Evolutionary conservation across 2,113 vertebrate species (phyloP), one percentile per base, ranked within the genome.

Genomic region (Poecilia latipinna): DNA sequence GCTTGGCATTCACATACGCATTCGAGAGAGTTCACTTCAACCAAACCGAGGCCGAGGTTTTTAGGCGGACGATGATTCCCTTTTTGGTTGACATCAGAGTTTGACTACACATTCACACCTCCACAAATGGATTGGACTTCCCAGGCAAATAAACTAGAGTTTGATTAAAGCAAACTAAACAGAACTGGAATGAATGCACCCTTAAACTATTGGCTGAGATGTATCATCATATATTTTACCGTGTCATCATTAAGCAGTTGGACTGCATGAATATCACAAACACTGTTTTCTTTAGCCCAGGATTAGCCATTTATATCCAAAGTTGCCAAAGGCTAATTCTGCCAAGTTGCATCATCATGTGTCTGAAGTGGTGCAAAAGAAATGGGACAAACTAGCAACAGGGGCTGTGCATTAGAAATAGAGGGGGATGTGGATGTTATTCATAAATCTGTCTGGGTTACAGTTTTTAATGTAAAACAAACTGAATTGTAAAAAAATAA

Each of bases 321-420:
- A 69, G 12, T 33, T 54, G 33, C 33, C n/a, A 71, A 8, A 61
- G 69, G 54, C n/a, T 12, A 15, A 35, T 61, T 61, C 51, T 70
- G 51, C 67, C 32, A 70, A 26, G 67, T 68, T 68, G 65, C 65
- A 67, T 67, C 65, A 67, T 26, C 1, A 12, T 44, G 37, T 44
- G 17, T 28, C 26, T 4, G 51, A 68, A 32, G 17, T 32, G 32
- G 28, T 31, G 13, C 28, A 68, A 54, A 26, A 33, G 33, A 61
- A 61, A n/a, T 61, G 32, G 51, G 31, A 37, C 32, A 69, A 69
- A 57, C 48, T 24, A 57, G 1, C 17, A 26, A 4, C 64, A 26
- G n/a, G 12, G 65, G n/a, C 12, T 54, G 32, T 26, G 42, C 13
- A 37, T n/a, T 32, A 29, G 29, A 54, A 54, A 24, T 2, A 12